Evolutionary conservation across 2,888 invertebrate species (phyloP).

Genomic region (Perithous albicinctus): DNA sequence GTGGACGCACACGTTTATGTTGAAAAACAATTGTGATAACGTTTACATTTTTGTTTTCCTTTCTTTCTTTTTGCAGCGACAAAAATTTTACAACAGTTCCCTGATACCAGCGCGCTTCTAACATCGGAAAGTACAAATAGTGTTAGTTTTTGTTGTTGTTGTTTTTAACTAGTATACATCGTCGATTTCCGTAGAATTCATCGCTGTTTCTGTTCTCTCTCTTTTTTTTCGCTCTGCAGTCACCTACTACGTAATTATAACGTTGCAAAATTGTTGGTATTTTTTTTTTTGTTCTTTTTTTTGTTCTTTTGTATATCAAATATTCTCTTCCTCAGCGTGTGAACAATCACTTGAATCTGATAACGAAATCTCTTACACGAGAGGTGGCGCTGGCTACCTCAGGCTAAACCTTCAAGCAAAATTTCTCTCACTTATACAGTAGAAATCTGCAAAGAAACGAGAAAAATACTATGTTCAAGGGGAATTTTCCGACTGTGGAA

Average conservation of each 20-base stretch:
- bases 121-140: constrained; percentile 82
- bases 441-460: constrained; percentile 80
- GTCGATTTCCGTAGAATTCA: constrained; percentile 77
- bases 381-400: constrained; percentile 75
- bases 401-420: constrained; percentile 77
- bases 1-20: constrained; percentile 28
- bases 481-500: constrained; percentile 22
- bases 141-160: constrained; percentile 75
- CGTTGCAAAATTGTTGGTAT: constrained; percentile 55
- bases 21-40: constrained; percentile 28
- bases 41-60: too few relatives aligned
- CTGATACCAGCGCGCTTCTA: constrained; percentile 82
- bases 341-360: constrained; percentile 68
- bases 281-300: constrained; percentile 64
- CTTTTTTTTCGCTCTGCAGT: constrained; percentile 39
- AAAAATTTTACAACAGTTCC: constrained; percentile 74
- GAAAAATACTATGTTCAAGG: constrained; percentile 45
- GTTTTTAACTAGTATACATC: constrained; percentile 80
- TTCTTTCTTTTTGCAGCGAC: constrained; percentile 12
- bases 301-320: constrained; percentile 67
- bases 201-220: constrained; percentile 70
- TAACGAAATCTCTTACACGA: constrained; percentile 69
- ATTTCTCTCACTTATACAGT: constrained; percentile 80
- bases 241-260: constrained; percentile 53
- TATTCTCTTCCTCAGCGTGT: constrained; percentile 68